A percentile compares a stretch with the other conserved stretches of the same genome.
phyloP scores from a whole-genome alignment of 2,797 vertebrate species.

The Margarornis squamiger region DNA sequence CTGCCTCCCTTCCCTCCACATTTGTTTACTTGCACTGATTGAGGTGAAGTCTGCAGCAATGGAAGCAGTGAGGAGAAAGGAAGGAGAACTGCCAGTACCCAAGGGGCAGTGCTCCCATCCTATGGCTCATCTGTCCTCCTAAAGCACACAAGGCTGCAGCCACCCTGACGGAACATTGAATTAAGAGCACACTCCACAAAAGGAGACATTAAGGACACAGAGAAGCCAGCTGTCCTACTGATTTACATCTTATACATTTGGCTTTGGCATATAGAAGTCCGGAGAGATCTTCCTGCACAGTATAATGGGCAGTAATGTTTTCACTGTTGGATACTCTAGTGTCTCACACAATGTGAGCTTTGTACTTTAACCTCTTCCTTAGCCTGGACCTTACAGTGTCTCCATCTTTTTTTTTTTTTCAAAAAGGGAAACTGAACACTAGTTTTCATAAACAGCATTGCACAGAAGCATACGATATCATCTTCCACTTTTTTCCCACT shows the following conservation, averaged over 20 bases:
- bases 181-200: not conserved
- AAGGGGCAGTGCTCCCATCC: not conserved
- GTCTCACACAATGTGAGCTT: not conserved
- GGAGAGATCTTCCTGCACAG: not conserved
- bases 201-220: not conserved
- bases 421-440: not conserved
- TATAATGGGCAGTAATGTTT: not conserved
- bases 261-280: not conserved
- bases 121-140: not conserved
- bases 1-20: not conserved
- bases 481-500: not conserved
- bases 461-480: rapidly evolving
- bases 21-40: not conserved
- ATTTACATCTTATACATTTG: not conserved
- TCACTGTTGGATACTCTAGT: not conserved
- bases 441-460: not conserved
- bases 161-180: not conserved
- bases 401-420: not conserved
- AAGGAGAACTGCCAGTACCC: not conserved
- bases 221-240: not conserved
- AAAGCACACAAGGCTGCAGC: not conserved
- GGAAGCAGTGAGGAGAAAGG: not conserved
- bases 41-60: not conserved
- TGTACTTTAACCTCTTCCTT: not conserved
- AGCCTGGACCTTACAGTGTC: not conserved